These are phyloP conservation scores for Drosophila leonis DNA, from an alignment of 2,888 invertebrate genomes.

Conservation along the genomic window DNA sequence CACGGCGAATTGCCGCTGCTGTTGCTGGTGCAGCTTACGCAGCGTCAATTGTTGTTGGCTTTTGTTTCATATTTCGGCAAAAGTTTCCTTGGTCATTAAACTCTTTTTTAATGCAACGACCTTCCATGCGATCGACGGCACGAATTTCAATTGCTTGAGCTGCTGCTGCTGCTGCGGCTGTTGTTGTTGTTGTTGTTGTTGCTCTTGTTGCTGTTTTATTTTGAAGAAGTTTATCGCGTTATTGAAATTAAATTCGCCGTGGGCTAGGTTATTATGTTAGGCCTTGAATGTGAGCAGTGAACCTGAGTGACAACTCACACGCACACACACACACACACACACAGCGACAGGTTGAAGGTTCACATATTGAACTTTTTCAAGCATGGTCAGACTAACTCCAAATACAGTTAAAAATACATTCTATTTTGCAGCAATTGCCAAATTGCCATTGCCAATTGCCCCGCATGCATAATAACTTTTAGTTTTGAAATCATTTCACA, in stretches of 20 bases:
- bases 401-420: slow-evolving; percentile 3
- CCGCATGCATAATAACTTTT: slow-evolving; percentile 61
- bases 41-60: slow-evolving; percentile 44
- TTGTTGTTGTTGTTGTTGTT: slow-evolving; percentile 5
- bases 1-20: slow-evolving; percentile 28
- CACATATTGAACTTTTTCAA: slow-evolving; percentile 47
- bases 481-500: slow-evolving; percentile 69
- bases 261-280: slow-evolving; percentile 53
- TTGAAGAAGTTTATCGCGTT: slow-evolving; percentile 64
- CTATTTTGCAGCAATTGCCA: background rate
- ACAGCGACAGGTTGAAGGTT: slow-evolving; percentile 46
- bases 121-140: slow-evolving; percentile 68
- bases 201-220: slow-evolving; percentile 13
- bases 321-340: background rate
- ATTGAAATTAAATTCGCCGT: slow-evolving; percentile 60
- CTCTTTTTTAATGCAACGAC: slow-evolving; percentile 78
- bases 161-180: slow-evolving; percentile 1
- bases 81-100: slow-evolving; percentile 79
- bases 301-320: slow-evolving; percentile 39
- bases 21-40: slow-evolving; percentile 33
- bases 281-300: slow-evolving; percentile 70
- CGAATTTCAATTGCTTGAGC: slow-evolving; percentile 66
- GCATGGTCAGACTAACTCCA: slow-evolving; percentile 26
- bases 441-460: slow-evolving; percentile 43
- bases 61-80: slow-evolving; percentile 76